These are phyloP conservation scores for Listrodromus nycthemerus DNA, from an alignment of 2,888 invertebrate species.

Conservation along the genomic window DNA sequence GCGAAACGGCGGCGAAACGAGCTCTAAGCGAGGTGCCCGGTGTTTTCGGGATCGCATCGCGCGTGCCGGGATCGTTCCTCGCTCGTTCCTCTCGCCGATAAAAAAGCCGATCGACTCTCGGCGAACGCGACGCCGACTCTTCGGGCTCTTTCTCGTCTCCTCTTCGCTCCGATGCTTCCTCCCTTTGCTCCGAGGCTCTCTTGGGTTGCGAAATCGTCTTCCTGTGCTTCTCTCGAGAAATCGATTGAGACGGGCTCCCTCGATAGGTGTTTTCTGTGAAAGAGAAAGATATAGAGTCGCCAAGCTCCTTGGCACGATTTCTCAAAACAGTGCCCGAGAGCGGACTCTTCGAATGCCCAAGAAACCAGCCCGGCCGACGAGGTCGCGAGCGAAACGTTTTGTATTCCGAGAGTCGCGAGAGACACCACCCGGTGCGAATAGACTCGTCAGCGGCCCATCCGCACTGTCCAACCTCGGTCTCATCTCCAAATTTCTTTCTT, in stretches of 20 bases:
- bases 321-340: constrained; percentile 60
- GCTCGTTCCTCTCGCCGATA: constrained; percentile 51
- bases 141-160: constrained; percentile 27
- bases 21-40: constrained; percentile 45
- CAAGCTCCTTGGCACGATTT: constrained; percentile 57
- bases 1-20: constrained; percentile 52
- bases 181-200: constrained; percentile 23
- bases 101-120: constrained; percentile 60
- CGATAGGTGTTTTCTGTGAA: constrained; percentile 66
- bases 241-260: constrained; percentile 70
- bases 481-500: constrained; percentile 61
- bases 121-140: constrained; percentile 57
- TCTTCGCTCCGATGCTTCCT: constrained; percentile 42
- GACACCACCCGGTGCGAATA: constrained; percentile 70
- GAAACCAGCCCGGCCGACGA: neutral
- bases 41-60: constrained; percentile 69
- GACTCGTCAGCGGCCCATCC: constrained; percentile 66
- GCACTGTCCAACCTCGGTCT: constrained; percentile 39
- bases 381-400: constrained; percentile 21
- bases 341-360: constrained; percentile 12
- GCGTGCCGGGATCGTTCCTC: constrained; percentile 66
- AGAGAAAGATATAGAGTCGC: constrained; percentile 45
- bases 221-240: constrained; percentile 62
- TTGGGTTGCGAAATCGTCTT: constrained; percentile 39
- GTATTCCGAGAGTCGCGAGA: constrained; percentile 31